Evolutionary conservation across 2,888 invertebrate genomes (phyloP), one percentile per base, ranked within the genome.

Genomic region (Rhagophthalmus giganteus): DNA sequence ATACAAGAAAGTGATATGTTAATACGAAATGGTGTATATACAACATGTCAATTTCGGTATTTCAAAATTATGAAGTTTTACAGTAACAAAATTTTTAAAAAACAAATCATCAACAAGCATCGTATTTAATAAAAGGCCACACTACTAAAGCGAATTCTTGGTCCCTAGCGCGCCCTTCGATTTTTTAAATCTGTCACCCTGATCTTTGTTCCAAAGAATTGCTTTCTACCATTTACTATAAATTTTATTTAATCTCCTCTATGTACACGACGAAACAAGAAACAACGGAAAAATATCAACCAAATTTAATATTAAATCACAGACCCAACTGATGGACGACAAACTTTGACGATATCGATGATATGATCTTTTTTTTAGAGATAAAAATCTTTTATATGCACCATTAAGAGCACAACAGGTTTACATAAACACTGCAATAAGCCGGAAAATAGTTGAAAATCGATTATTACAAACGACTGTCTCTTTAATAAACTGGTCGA

Each of bases 1-100:
- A 26, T 51, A 51, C 45, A 51, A 35, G 48, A 45, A 46, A 40
- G 63, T 66, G 68, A 67, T 67, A 67, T 67, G 67, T 66, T 60
- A 59, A 65, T 62, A 66, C 61, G 61, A 62, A 63, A 61, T 50
- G 33, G 53, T 61, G 57, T 60, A 57, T 59, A 31, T 59, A 59
- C 58, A 61, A 54, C 54, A 54, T 27, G 46, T 40, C 46, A 40
- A 52, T 37, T 8, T 35, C 24, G 27, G 14, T 27, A 45, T 50
- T n/a, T n/a, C n/a, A n/a, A 14, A 27, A 31, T 9, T 24, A 25
- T 31, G 27, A 16, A 25, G 24, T 24, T 37, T 10, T 32, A 33
- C 5, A 47, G 11, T 30, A 11, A 30, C 11, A 47, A 15, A 26
- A 20, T 26, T 24, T 31, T 26, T 32, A 16, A 31, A 8, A 30